Conservation (phyloP, 2,888 invertebrate genomes). For the Erannis defoliaria region DNA sequence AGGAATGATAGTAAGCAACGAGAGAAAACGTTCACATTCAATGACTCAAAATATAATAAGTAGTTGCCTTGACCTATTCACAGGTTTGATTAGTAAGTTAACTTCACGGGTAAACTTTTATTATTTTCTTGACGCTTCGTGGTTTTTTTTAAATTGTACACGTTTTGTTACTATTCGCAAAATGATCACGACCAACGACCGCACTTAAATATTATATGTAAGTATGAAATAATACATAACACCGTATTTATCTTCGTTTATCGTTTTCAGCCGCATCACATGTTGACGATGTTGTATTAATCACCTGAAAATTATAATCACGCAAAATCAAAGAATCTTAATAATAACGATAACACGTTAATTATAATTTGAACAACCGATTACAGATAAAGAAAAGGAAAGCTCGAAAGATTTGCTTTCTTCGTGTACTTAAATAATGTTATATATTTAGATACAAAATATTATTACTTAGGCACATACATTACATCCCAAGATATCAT, state of each 20-base stretch:
- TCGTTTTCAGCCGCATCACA: conserved; percentile 8
- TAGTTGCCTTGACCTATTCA: conserved; percentile 4
- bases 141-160: neutral
- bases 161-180: neutral
- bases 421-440: too few relatives aligned
- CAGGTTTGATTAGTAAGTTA: neutral
- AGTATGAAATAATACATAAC: neutral
- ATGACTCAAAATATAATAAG: neutral
- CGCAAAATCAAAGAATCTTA: neutral
- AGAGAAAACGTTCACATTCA: neutral
- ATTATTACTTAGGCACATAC: too few relatives aligned
- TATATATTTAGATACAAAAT: neutral
- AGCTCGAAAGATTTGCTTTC: neutral
- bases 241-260: neutral
- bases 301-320: neutral
- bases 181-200: neutral
- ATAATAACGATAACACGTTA: neutral
- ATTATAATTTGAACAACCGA: neutral
- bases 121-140: neutral
- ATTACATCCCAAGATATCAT: too few relatives aligned
- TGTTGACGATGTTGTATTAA: neutral
- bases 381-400: conserved; percentile 8
- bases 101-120: too few relatives aligned
- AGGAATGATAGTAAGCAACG: neutral
- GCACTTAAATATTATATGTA: neutral